Base-by-base conservation (phyloP, 2,797 vertebrate species). In the Astyanax mexicanus region DNA sequence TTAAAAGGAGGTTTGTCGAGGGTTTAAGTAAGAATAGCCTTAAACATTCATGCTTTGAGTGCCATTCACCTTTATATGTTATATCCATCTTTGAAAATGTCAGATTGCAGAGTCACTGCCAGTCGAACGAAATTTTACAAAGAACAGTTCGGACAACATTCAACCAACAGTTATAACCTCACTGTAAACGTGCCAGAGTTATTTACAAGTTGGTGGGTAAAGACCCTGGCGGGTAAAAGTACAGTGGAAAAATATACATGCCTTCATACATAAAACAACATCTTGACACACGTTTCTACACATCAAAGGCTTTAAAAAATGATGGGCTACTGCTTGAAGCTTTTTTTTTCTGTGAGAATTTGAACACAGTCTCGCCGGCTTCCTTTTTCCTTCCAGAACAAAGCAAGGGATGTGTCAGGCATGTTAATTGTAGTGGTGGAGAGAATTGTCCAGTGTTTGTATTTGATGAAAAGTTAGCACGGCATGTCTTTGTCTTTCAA, bases 301-400 rank as follows among this genome's bases (percentile, higher is more conserved):
- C 25, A 45, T 66, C 40, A 45, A 66, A 45, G 40, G 6, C 1
- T 25, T 23, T 15, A 3, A 15, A 21, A 64, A 64, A 64, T 15
- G 6, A 23, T 44, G 19, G 21, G 17, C 15, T 47, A 29, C 23
- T 47, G 61, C 61, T 65, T 65, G 62, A 45, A 66, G 38, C 60
- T 44, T 64, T 66, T 47, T n/a, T n/a, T n/a, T 66, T 47, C 40
- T 47, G 8, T 29, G 17, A 13, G 23, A 42, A 66, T 66, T 44
- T 64, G 19, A 64, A 25, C 40, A 25, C 11, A 64, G 21, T 62
- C 60, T 25, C 62, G 11, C n/a, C 21, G 19, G 60, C 23, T 40
- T 62, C 11, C 5, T 21, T 62, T 61, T 38, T 38, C 37, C 3
- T 29, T 44, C 65, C 25, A 65, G 25, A 65, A 29, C 40, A 45